Conservation (phyloP, 2,888 invertebrate species). For the Andrena camellia region DNA sequence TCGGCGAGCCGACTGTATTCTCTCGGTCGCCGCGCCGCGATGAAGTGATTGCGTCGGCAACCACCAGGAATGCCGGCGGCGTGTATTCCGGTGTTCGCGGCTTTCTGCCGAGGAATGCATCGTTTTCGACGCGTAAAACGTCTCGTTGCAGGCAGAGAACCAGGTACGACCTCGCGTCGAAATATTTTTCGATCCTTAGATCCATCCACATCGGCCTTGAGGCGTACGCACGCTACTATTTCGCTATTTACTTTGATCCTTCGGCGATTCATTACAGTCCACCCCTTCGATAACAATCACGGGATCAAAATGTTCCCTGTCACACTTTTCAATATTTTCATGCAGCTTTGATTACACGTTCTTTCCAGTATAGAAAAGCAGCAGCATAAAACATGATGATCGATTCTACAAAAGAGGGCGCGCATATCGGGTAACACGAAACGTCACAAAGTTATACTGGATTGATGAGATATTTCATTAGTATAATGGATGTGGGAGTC, state of each 20-base stretch:
- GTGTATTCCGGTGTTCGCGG: not conserved
- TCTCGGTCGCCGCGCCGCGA: conserved; percentile 8
- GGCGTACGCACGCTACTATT: not conserved
- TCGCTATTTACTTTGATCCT: not conserved
- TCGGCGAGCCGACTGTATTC: conserved; percentile 29
- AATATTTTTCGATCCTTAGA: too few relatives aligned
- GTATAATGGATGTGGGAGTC: conserved; percentile 20
- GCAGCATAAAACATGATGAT: not conserved
- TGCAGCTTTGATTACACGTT: not conserved
- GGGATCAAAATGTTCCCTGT: not conserved
- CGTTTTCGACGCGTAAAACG: not conserved
- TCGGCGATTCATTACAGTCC: too few relatives aligned
- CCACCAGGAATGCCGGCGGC: not conserved
- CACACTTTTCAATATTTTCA: not conserved
- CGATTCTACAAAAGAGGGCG: not conserved
- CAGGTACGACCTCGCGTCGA: not conserved
- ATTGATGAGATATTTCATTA: conserved; percentile 11
- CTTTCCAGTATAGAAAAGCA: not conserved
- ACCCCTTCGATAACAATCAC: too few relatives aligned
- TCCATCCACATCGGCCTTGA: too few relatives aligned
- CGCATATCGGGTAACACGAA: not conserved
- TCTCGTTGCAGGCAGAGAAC: not conserved
- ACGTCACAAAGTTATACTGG: not conserved
- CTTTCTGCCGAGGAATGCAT: not conserved
- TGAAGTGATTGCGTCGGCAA: conserved; percentile 27